Percentiles rank a stretch among this genome's conserved stretches.
These are phyloP conservation scores for Rhinichthys klamathensis DNA, from an alignment of 2,113 vertebrate genomes.

Conservation along the genomic window DNA sequence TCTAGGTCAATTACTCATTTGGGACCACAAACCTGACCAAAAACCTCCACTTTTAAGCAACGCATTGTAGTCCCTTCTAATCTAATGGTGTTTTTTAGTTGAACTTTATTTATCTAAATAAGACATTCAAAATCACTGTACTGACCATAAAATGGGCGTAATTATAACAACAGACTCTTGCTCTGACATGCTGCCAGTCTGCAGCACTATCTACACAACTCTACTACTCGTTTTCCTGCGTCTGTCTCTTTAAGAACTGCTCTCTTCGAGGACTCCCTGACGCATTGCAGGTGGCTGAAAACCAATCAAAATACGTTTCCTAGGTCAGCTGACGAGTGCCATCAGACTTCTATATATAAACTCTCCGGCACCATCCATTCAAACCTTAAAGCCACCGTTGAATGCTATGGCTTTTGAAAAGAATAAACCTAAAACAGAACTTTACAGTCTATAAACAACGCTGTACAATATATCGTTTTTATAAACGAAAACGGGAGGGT, in stretches of 20 bases:
- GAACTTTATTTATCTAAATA: neutral
- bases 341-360: slow-evolving; percentile 56
- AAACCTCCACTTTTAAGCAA: neutral
- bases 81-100: neutral
- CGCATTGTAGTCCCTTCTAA: neutral
- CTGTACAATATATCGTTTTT: neutral
- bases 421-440: neutral
- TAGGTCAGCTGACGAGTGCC: slow-evolving; percentile 58
- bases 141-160: neutral
- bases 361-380: slow-evolving; percentile 29
- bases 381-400: neutral
- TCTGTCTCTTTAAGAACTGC: slow-evolving; percentile 60
- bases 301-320: slow-evolving; percentile 60
- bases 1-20: slow-evolving; percentile 25
- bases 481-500: neutral
- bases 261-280: slow-evolving; percentile 61
- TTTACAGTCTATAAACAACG: neutral
- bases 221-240: no score
- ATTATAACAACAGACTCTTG: neutral
- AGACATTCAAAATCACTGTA: neutral
- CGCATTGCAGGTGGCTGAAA: slow-evolving; percentile 70
- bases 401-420: neutral
- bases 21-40: slow-evolving; percentile 5
- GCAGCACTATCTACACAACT: neutral
- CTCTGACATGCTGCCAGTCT: neutral